These are phyloP conservation scores for Alethe diademata DNA, from an alignment of 2,113 vertebrate genomes.

Conservation along the genomic window DNA sequence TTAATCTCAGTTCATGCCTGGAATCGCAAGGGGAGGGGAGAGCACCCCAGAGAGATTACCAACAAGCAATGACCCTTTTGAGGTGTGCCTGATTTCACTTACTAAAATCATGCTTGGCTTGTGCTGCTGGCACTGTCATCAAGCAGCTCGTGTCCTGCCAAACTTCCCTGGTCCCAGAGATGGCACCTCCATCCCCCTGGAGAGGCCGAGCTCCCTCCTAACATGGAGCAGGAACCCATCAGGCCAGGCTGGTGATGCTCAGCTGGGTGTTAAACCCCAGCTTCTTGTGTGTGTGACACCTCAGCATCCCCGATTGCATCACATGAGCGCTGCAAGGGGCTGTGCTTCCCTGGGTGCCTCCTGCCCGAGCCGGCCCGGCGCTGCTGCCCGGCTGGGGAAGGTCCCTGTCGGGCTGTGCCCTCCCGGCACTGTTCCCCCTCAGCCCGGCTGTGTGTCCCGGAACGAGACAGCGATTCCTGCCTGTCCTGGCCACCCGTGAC, in stretches of 20 bases:
- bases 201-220: neutral
- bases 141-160: accelerated
- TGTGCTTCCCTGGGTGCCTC: neutral
- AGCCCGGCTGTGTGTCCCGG: neutral
- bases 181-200: neutral
- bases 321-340: accelerated
- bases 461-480: neutral
- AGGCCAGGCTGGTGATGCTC: neutral
- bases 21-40: neutral
- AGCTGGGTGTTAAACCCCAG: neutral
- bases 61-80: neutral
- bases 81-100: neutral
- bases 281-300: neutral
- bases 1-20: neutral
- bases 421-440: neutral
- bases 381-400: neutral
- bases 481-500: neutral
- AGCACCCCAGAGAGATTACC: neutral
- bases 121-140: neutral
- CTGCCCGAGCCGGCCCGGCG: neutral
- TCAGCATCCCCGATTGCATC: neutral
- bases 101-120: neutral
- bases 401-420: neutral
- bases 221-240: accelerated
- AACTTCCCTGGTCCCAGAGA: no score